Evolutionary conservation across 2,113 vertebrate genomes (phyloP), one percentile per base, ranked within the genome.

Genomic region (Baryphthengus martii): DNA sequence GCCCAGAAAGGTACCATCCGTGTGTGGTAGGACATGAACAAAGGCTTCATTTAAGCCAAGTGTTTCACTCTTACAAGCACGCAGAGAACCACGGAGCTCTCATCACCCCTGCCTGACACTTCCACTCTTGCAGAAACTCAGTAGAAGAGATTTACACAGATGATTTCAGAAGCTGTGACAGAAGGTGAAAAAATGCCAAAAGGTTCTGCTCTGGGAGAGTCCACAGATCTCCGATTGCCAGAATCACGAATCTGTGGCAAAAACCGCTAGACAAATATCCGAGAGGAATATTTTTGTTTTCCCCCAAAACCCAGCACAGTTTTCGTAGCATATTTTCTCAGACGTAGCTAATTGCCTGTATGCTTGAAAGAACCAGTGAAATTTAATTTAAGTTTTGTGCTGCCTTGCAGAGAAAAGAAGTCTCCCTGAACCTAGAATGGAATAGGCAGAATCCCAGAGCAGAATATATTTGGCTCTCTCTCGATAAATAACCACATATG

Each of bases 1-100:
- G 39, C 19, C 2, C 3, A 17, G 59, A 90, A 62, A 37, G 0
- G 1, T 29, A 21, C n/a, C 39, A 26, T 29, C 45, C n/a, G 3
- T 6, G 39, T 7, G 6, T 72, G 66, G 66, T 56, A 10, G 6
- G 40, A 35, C 14, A 44, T 16, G 16, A 78, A 25, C 24, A 63
- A 82, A 71, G 33, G 53, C 33, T 93, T 71, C 56, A 25, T 66
- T 53, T 55, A 45, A 81, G 44, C 61, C 62, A 37, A 1, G 4
- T 9, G 26, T 82, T 93, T 47, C 40, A 37, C 13, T 89, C 25
- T n/a, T 56, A 26, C 31, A 78, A 28, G 9, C 33, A 71, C 2
- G 4, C 13, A 2, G 50, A 75, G 55, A 44, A 20, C 9, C 53
- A 12, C 15, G n/a, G 35, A 56, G 17, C 40, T 14, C 24, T 26